Base-by-base conservation (phyloP, 2,888 invertebrate species). In the Cybosia mesomella region DNA sequence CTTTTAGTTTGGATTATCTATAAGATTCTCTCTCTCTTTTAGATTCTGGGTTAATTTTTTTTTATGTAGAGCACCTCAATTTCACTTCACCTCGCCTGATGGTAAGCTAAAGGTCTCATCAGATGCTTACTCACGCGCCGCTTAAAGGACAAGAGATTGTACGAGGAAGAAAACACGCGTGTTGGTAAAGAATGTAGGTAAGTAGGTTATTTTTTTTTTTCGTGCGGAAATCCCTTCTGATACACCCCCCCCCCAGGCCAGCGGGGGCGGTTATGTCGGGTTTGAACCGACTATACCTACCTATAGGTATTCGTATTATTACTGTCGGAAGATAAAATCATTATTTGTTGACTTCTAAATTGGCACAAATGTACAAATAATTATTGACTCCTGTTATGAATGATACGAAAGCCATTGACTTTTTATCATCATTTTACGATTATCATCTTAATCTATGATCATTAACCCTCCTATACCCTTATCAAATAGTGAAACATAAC, bases 381-480 rank as follows among this genome's bases (percentile, higher is more conserved):
- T 0, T 10, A 8, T 21, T 22, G 15, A 39, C 22, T 36, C 21
- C 39, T 59, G 39, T 39, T 28, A 53, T 28, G 11, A 39, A 4
- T 24, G 39, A 60, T 24, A 55, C 24, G 13, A 32, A 28, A 28
- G 61, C 53, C 53, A 21, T 49, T 32, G 28, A 49, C 28, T 58
- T 53, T 55, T 39, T 64, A 66, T 53, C 58, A 55, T 9, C 60
- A 43, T 60, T 54, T 64, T 69, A 32, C 59, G 64, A 69, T 68
- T 58, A 54, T 71, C 58, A 60, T 64, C 24, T 39, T 66, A 60
- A 66, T 43, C 61, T 62, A 22, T 8, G 28, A 62, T 32, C 21
- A n/a, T 32, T 62, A 62, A 22, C 24, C 22, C 24, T 55, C 7
- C 0, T 15, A 15, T 10, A 15, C 15, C 15, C 8, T 1, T 8